phyloP scores from a whole-genome alignment of 92 coral and sea anemone species.

The Diadumene lineata region DNA sequence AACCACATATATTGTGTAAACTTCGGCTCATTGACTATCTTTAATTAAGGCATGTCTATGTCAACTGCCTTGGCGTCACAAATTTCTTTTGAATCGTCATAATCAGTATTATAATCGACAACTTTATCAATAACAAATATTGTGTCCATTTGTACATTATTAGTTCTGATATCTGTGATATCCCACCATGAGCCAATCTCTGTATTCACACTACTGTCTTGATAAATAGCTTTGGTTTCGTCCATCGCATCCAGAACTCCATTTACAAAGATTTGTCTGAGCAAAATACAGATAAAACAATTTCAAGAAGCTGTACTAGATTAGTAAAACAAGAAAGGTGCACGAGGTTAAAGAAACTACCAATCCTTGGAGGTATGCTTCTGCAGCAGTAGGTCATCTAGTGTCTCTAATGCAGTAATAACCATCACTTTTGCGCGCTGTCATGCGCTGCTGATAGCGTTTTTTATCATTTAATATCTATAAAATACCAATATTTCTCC shows the following conservation, averaged over 20 bases:
- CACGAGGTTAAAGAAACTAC: too few relatives aligned
- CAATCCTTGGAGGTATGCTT: too few relatives aligned
- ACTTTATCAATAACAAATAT: conserved; percentile 58
- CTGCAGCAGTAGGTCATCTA: too few relatives aligned
- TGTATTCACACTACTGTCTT: conserved; percentile 59
- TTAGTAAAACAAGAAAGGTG: too few relatives aligned
- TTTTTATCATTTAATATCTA: too few relatives aligned
- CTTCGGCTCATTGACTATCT: neutral
- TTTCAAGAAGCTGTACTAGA: neutral
- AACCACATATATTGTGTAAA: too few relatives aligned
- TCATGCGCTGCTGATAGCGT: too few relatives aligned
- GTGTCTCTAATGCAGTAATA: too few relatives aligned
- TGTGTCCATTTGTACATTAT: conserved; percentile 55
- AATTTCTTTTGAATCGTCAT: neutral
- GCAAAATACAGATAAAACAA: neutral
- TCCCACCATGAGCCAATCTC: conserved; percentile 86
- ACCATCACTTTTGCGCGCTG: too few relatives aligned
- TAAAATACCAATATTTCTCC: too few relatives aligned
- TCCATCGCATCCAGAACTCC: conserved; percentile 34
- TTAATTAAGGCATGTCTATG: conserved; percentile 18
- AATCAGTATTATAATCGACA: conserved; percentile 16
- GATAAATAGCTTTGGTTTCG: neutral
- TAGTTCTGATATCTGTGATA: conserved; percentile 19
- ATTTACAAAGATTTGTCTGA: conserved; percentile 56
- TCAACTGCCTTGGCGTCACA: conserved; percentile 23